Evolutionary conservation across 23 tunicate genomes (phyloP).

Genomic region (Diplosoma virens): DNA sequence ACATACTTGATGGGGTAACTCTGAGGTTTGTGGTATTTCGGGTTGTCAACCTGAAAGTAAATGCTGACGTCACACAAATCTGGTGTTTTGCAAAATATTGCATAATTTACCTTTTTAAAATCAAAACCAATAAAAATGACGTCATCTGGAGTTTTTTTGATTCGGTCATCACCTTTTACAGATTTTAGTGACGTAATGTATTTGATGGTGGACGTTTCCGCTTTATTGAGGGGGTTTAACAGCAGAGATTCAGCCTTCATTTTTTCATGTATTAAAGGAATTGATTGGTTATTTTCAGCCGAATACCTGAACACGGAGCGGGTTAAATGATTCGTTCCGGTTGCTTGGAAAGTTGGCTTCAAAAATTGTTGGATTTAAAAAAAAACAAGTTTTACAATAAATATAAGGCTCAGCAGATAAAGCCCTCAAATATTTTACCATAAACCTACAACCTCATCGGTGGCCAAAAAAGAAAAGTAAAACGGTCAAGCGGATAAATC

Average conservation of each 20-base stretch:
- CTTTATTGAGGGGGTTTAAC: constrained; percentile 44
- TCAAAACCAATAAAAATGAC: constrained; percentile 78
- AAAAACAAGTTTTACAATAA: too few species aligned
- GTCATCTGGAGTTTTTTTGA: constrained; percentile 46
- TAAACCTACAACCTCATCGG: too few species aligned
- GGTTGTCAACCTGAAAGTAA: constrained; percentile 62
- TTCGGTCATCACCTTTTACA: not conserved
- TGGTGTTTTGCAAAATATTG: too few species aligned
- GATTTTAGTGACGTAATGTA: constrained; percentile 23
- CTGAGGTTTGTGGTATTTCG: constrained; percentile 50
- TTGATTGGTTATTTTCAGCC: not conserved
- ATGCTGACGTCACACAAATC: not conserved
- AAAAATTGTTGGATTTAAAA: too few species aligned
- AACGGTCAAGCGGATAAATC: too few species aligned
- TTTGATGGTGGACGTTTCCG: not conserved
- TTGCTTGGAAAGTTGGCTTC: too few species aligned
- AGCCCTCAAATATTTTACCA: too few species aligned
- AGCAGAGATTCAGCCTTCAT: not conserved
- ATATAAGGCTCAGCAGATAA: too few species aligned
- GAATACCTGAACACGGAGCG: too few species aligned
- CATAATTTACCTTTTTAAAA: constrained; percentile 48
- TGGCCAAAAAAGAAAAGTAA: too few species aligned
- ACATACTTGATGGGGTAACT: constrained; percentile 58
- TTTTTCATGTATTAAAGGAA: not conserved
- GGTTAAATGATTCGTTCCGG: too few species aligned